Percentiles rank a stretch among this genome's conserved stretches.
Conservation (phyloP, 2,888 invertebrate genomes). For the Hirtodrosophila confusa region DNA sequence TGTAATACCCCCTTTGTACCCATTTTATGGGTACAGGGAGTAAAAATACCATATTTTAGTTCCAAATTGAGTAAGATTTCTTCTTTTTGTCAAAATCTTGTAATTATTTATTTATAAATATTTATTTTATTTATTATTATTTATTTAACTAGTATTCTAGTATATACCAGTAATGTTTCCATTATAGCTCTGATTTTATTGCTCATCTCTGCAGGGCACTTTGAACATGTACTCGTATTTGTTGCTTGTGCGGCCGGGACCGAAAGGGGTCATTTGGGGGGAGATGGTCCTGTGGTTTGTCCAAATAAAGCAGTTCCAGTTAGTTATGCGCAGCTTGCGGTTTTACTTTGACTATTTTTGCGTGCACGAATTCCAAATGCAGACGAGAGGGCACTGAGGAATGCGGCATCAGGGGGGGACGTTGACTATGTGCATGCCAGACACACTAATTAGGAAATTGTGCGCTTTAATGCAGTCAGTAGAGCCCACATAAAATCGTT, state of each 20-base stretch:
- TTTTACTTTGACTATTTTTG: constrained; percentile 72
- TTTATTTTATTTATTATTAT: no score
- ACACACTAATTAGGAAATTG: constrained; percentile 74
- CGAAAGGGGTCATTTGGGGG: background rate
- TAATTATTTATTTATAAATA: no score
- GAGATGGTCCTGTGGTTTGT: constrained; percentile 60
- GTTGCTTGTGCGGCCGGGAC: constrained; percentile 16
- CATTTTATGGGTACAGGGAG: no score
- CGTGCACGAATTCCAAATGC: constrained; percentile 58
- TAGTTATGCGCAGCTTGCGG: constrained; percentile 80
- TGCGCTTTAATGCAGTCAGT: constrained; percentile 58
- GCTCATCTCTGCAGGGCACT: constrained; percentile 25
- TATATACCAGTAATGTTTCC: no score
- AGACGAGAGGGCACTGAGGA: constrained; percentile 17
- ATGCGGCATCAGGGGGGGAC: constrained; percentile 10
- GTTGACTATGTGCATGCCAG: constrained; percentile 38
- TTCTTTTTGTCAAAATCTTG: no score
- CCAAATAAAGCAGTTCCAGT: constrained; percentile 76
- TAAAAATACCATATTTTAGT: no score
- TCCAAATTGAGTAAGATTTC: background rate
- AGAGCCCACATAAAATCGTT: constrained; percentile 50
- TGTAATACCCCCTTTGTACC: no score
- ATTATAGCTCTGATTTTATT: background rate
- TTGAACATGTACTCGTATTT: constrained; percentile 15
- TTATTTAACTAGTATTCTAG: no score